These are phyloP conservation scores for Glyphotaelius pellucidus DNA, from an alignment of 2,888 invertebrate genomes.

Conservation along the genomic window DNA sequence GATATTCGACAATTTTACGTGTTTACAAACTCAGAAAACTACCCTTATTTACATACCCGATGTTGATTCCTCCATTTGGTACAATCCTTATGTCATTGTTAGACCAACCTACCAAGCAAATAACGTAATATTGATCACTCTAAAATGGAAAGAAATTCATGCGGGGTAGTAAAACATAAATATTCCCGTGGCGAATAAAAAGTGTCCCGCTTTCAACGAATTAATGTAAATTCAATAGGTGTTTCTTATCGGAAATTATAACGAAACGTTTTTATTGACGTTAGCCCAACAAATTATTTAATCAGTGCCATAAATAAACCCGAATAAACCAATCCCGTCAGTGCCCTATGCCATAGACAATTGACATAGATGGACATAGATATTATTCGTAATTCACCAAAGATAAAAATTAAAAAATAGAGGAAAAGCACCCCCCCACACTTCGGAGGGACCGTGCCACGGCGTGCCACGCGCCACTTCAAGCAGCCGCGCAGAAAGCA, in stretches of 20 bases:
- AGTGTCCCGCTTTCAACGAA: background rate
- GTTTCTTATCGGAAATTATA: background rate
- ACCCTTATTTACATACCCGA: slow-evolving; percentile 30
- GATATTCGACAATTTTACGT: background rate
- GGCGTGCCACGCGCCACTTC: too few species aligned
- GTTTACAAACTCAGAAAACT: background rate
- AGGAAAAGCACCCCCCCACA: background rate
- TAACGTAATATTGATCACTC: background rate
- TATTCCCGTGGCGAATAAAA: background rate
- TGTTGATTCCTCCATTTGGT: slow-evolving; percentile 48
- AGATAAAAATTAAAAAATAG: background rate
- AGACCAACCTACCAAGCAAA: slow-evolving; percentile 11
- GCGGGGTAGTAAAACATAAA: background rate
- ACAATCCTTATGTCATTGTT: slow-evolving; percentile 39
- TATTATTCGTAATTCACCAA: background rate
- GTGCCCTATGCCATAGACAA: background rate
- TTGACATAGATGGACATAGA: background rate
- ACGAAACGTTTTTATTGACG: background rate
- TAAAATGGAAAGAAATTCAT: slow-evolving; percentile 9
- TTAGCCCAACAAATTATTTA: slow-evolving; percentile 2
- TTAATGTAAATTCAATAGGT: background rate
- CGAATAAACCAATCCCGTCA: too few species aligned
- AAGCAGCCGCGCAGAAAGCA: too few species aligned
- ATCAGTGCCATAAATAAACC: too few species aligned
- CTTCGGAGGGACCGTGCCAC: too few species aligned